These are phyloP conservation scores for Sesia bembeciformis DNA, from an alignment of 2,888 invertebrate genomes.

Conservation along the genomic window DNA sequence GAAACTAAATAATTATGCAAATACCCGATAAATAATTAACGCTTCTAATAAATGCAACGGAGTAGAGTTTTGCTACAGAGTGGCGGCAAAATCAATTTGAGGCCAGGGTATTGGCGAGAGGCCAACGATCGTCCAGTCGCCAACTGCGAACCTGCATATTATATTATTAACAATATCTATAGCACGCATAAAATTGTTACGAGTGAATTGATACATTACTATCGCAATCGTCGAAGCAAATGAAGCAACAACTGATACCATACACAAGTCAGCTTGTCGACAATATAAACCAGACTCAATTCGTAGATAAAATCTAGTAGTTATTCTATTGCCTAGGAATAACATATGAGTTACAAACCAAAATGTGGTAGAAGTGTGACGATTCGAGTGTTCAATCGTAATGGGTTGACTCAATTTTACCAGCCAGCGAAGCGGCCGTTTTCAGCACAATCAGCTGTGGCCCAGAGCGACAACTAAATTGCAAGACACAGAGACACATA, in stretches of 20 bases:
- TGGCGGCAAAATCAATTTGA: conserved; percentile 64
- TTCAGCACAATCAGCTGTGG: too few species aligned
- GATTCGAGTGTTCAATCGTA: too few species aligned
- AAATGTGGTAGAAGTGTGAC: too few species aligned
- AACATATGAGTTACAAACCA: too few species aligned
- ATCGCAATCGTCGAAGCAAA: background rate
- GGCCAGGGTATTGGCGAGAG: conserved; percentile 50
- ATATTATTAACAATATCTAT: conserved; percentile 17
- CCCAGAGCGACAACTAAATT: too few species aligned
- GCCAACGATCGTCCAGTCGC: conserved; percentile 38
- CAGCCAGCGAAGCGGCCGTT: too few species aligned
- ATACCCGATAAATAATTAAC: conserved; percentile 32
- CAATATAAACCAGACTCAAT: background rate
- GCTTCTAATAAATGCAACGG: conserved; percentile 42
- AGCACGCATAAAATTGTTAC: background rate
- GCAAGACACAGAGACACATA: too few species aligned
- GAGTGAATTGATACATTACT: background rate
- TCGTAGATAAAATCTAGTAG: background rate
- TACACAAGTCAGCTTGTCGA: background rate
- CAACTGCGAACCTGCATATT: conserved; percentile 39
- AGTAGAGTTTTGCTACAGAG: conserved; percentile 48
- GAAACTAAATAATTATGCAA: background rate
- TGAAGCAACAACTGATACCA: background rate
- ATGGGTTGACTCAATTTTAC: too few species aligned
- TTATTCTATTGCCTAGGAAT: too few species aligned